Evolutionary conservation across 2,797 vertebrate species (phyloP).

Genomic region (Pelochelys cantorii): DNA sequence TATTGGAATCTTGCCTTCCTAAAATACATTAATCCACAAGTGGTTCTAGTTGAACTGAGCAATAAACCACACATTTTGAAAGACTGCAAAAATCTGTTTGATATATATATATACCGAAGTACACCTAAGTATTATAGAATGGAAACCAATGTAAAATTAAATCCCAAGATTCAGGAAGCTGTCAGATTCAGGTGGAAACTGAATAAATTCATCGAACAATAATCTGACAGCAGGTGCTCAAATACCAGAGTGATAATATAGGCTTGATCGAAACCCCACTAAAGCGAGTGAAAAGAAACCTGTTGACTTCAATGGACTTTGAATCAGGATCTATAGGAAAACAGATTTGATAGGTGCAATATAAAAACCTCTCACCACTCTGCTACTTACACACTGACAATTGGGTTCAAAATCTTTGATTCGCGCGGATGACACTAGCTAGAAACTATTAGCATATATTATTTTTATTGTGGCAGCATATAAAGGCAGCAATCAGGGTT

Average conservation of each 20-base stretch:
- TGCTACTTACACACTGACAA: neutral
- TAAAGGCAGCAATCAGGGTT: neutral
- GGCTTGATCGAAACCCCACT: rapidly evolving
- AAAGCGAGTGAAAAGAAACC: neutral
- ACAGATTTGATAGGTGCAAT: neutral
- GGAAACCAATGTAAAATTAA: neutral
- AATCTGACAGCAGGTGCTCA: rapidly evolving
- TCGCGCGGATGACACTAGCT: neutral
- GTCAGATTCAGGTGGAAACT: neutral
- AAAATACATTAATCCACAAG: neutral
- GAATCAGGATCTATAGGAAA: neutral
- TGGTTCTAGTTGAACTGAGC: neutral
- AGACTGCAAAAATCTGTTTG: neutral
- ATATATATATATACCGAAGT: neutral
- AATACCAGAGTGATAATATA: rapidly evolving
- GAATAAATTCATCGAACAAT: neutral
- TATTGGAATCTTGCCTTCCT: neutral
- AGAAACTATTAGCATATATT: neutral
- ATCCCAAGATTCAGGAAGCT: neutral
- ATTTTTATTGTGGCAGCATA: neutral
- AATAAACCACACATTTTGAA: neutral
- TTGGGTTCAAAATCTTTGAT: neutral
- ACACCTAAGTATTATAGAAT: neutral
- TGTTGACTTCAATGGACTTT: neutral
- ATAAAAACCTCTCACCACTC: neutral